Percentiles rank a stretch among this genome's conserved stretches.
phyloP scores from a whole-genome alignment of 2,888 invertebrate genomes.

The Andrena hattorfiana region DNA sequence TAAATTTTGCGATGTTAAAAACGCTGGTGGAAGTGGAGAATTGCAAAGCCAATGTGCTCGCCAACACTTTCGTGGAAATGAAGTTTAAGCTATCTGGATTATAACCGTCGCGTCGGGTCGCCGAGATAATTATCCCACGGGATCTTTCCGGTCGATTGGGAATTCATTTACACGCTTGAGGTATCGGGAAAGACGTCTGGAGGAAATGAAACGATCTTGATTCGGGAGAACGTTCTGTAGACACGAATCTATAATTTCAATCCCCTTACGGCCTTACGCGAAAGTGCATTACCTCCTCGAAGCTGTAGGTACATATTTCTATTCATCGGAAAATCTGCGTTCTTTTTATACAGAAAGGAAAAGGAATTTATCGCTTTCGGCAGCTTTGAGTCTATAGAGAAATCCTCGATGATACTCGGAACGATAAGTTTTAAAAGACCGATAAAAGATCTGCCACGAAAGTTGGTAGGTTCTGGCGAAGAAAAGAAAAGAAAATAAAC shows the following conservation, averaged over 20 bases:
- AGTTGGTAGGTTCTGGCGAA: too few species aligned
- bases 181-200: slow-evolving; percentile 17
- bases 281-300: too few species aligned
- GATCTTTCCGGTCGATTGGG: slow-evolving; percentile 37
- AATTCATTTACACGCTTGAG: slow-evolving; percentile 43
- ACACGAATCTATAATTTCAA: neutral
- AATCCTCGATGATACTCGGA: neutral
- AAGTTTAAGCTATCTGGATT: slow-evolving; percentile 10
- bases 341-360: neutral
- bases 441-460: too few species aligned
- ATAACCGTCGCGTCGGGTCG: slow-evolving; percentile 21
- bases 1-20: neutral
- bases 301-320: neutral
- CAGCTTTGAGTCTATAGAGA: neutral
- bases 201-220: slow-evolving; percentile 42
- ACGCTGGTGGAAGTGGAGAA: neutral
- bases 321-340: neutral
- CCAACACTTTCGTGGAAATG: slow-evolving; percentile 8
- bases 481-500: too few species aligned
- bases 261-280: neutral
- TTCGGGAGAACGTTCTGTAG: neutral
- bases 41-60: neutral
- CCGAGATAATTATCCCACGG: slow-evolving; percentile 9
- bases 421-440: neutral
- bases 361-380: neutral